Evolutionary conservation across 2,888 invertebrate species (phyloP), one percentile per base, ranked within the genome.

Genomic region (Elysia crispata): DNA sequence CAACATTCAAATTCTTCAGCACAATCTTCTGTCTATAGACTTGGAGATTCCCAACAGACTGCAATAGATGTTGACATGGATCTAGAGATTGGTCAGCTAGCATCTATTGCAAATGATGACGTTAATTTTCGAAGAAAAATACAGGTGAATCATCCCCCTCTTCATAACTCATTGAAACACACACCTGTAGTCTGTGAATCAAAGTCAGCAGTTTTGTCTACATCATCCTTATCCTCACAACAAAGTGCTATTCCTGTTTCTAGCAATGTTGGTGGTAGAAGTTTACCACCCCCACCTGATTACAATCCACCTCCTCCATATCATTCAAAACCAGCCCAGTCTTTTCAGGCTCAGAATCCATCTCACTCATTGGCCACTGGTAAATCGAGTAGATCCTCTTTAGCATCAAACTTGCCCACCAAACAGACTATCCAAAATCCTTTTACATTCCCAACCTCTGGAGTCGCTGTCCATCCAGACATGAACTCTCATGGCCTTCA

Each of bases 391-490:
- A 60, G 15, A 60, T 23, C 20, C 60, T 3, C 20, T 20, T 20
- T 20, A 20, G 60, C 8, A 25, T 18, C 25, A 5, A 57, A 67
- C 41, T 74, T 57, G 67, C 18, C 66, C 31, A 23, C 49, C 11
- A 80, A 80, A 33, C 72, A 76, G 20, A 31, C 64, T 0, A 18
- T 76, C 6, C 80, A 62, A 5, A 83, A 83, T 73, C 83, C 83
- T 6, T 83, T 83, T 69, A 83, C 81, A 69, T 83, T 83, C 57
- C 81, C 83, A 18, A 81, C 83, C 25, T 60, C 77, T 18, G 81
- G 79, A 0, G 69, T 79, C 69, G 79, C 30, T 41, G 73, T 79
- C 0, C 74, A 72, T 25, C 28, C 74, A n/a, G 74, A 73, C 25
- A n/a, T 30, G 18, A 70, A 69, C 25, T 67, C 69, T 28, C 28